Evolutionary conservation across 2,113 vertebrate species (phyloP).

Genomic region (Coptodon bakossiorum): DNA sequence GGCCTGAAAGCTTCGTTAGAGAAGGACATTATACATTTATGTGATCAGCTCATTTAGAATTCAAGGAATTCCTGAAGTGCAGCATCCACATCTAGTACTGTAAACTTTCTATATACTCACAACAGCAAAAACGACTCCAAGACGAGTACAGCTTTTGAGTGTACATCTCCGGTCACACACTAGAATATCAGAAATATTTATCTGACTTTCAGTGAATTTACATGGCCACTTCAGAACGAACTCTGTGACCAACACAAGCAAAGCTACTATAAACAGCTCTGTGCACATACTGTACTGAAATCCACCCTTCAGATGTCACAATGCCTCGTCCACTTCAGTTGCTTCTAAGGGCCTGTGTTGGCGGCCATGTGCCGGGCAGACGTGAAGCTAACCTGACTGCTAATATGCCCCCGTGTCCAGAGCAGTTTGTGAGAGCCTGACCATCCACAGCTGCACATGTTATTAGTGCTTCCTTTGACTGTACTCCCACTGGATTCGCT

Average conservation of each 20-base stretch:
- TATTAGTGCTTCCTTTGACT: conserved; percentile 6
- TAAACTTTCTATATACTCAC: neutral
- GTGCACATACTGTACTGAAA: neutral
- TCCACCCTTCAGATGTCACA: neutral
- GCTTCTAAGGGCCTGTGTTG: neutral
- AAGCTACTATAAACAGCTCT: conserved; percentile 12
- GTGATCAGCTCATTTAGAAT: neutral
- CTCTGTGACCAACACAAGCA: neutral
- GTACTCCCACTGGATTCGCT: neutral
- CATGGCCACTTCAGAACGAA: neutral
- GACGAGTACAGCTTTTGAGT: neutral
- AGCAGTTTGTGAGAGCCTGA: neutral
- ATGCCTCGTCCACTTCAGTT: conserved; percentile 1
- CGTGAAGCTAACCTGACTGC: neutral
- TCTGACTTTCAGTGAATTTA: neutral
- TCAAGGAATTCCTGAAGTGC: neutral
- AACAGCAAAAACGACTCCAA: neutral
- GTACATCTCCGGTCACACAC: neutral
- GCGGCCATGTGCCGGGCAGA: neutral
- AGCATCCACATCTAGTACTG: neutral
- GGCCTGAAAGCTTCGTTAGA: conserved; percentile 12
- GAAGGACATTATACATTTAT: neutral
- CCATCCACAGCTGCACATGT: conserved; percentile 12
- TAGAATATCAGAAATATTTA: neutral
- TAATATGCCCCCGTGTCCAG: neutral